These are phyloP conservation scores for Luperina testacea DNA, from an alignment of 2,888 invertebrate species.

Conservation along the genomic window DNA sequence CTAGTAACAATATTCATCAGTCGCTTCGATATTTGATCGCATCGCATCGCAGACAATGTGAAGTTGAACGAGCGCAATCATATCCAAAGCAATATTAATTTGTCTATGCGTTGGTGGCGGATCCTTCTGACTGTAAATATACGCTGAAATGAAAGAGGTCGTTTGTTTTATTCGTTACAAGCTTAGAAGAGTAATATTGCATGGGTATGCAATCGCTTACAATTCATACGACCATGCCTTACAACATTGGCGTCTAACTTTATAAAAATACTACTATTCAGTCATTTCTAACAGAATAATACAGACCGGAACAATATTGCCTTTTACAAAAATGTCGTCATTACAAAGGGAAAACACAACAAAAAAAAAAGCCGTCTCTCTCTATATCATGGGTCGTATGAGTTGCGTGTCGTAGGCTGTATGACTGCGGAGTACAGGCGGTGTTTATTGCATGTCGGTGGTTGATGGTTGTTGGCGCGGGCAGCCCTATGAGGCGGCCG, in stretches of 20 bases:
- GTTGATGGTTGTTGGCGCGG: conserved; percentile 85
- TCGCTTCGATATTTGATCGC: conserved; percentile 81
- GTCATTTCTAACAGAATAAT: background rate
- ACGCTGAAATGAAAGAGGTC: conserved; percentile 65
- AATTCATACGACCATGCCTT: conserved; percentile 68
- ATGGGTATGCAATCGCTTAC: conserved; percentile 82
- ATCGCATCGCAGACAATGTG: conserved; percentile 84
- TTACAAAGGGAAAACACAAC: background rate
- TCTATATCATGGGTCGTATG: conserved; percentile 63
- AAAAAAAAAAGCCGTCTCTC: background rate
- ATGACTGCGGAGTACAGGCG: conserved; percentile 79
- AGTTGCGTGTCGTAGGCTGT: conserved; percentile 65
- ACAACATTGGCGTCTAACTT: background rate
- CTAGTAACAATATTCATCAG: conserved; percentile 76
- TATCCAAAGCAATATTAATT: conserved; percentile 88
- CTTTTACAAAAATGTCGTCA: conserved; percentile 3
- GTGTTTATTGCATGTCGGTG: conserved; percentile 89
- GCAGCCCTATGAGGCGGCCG: conserved; percentile 87
- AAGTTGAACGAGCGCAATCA: conserved; percentile 74
- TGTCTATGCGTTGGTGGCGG: conserved; percentile 84
- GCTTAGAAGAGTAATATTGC: conserved; percentile 87
- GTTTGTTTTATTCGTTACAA: conserved; percentile 74
- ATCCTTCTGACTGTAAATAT: conserved; percentile 73
- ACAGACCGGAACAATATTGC: background rate
- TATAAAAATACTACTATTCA: background rate